phyloP scores from a whole-genome alignment of 2,113 vertebrate genomes.

The Ginglymostoma cirratum region DNA sequence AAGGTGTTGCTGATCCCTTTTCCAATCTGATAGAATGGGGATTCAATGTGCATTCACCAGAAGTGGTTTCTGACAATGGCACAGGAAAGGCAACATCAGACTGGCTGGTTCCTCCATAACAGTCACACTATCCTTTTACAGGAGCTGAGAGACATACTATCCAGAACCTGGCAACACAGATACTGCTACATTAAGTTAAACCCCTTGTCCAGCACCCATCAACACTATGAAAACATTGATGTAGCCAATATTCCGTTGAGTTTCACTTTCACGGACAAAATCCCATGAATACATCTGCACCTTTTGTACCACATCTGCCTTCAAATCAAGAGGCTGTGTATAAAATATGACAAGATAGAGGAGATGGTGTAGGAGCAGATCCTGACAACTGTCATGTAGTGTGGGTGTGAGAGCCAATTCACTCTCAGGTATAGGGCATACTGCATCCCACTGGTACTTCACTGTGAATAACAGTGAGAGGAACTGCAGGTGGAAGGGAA shows the following conservation, averaged over 20 bases:
- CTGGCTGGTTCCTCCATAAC: not conserved
- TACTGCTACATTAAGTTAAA: not conserved
- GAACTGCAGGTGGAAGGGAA: not conserved
- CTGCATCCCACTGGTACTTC: not conserved
- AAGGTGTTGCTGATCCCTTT: not conserved
- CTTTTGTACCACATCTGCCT: not conserved
- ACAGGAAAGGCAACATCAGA: not conserved
- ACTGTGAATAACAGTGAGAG: not conserved
- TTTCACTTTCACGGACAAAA: not conserved
- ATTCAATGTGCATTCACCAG: not conserved
- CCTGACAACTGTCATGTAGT: not conserved
- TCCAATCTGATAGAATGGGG: not conserved
- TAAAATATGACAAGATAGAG: not conserved
- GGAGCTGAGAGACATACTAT: not conserved
- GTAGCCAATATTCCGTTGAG: not conserved
- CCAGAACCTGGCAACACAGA: not conserved
- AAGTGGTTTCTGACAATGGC: not conserved
- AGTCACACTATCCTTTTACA: not conserved
- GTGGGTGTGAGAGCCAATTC: not conserved
- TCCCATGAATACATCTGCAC: not conserved
- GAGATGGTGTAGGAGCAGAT: not conserved
- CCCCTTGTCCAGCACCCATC: not conserved
- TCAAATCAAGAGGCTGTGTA: not conserved
- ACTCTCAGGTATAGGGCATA: not conserved
- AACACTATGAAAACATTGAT: not conserved